Base-by-base conservation (phyloP, 2,797 vertebrate species). In the Valencia hispanica region DNA sequence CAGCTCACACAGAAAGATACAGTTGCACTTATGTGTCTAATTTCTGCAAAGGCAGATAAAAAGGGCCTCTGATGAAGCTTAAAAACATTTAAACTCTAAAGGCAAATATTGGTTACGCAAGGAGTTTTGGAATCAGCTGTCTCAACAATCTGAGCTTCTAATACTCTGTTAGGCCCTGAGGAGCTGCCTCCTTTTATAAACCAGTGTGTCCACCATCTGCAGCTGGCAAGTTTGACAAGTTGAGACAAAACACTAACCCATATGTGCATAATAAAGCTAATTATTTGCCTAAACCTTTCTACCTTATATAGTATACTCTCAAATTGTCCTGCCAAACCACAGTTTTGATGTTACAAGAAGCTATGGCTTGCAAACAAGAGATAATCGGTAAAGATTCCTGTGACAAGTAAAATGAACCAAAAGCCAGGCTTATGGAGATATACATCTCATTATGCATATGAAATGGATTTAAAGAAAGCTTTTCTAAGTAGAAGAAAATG, bases 361-460 rank as follows among this genome's bases (percentile, higher is more conserved):
- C 6, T 45, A 53, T 25, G 32, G 53, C 68, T 68, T 22, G 22
- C 18, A 55, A 66, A 59, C 51, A 51, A n/a, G 53, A 69, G n/a
- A 30, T 39, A 41, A 68, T 27, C 32, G 36, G 30, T 39, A 15
- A 36, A 68, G 57, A 71, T 74, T 68, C 3, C 8, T 68, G 39
- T 51, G 36, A 70, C 53, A 70, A 74, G 48, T 36, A 57, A 74
- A 70, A 74, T 47, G 34, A 73, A 65, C 74, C 30, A 32, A 43
- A 50, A 34, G 59, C 61, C 6, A 69, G 53, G 25, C 48, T 85
- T 79, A 68, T 7, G 55, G 53, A 74, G 70, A 83, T 77, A 74
- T 47, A 72, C 48, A 77, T 70, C 39, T 74, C 63, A 10, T 79
- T 65, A 68, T 68, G 34, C 4, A 25, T 75, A 73, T 63, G 22